Percentiles rank a stretch among this genome's conserved stretches.
Evolutionary conservation across 2,797 vertebrate species (phyloP).

Genomic region (Alcedo atthis): DNA sequence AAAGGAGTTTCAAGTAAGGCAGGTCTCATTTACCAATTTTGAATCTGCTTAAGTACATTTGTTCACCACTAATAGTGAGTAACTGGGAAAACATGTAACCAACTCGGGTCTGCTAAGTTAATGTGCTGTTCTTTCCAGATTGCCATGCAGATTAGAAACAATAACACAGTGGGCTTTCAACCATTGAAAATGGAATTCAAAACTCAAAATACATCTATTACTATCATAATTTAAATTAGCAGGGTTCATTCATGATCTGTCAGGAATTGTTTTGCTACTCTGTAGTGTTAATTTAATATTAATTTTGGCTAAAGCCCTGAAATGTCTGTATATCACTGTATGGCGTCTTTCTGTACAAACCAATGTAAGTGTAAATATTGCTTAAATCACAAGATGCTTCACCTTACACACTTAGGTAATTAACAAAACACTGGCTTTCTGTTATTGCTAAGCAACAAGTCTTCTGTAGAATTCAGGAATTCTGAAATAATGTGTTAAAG

Average conservation of each 20-base stretch:
- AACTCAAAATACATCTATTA: neutral
- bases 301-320: conserved; percentile 1
- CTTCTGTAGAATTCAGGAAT: conserved; percentile 6
- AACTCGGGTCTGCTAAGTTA: neutral
- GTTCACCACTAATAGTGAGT: neutral
- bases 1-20: neutral
- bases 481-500: neutral
- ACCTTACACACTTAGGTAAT: neutral
- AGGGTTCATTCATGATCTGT: neutral
- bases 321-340: neutral
- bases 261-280: neutral
- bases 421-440: neutral
- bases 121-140: neutral
- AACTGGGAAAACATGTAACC: neutral
- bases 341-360: neutral
- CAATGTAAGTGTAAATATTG: neutral
- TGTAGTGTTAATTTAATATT: neutral
- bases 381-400: neutral
- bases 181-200: neutral
- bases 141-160: neutral
- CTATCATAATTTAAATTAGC: neutral
- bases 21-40: neutral
- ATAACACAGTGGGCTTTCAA: neutral
- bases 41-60: neutral
- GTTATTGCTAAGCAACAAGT: neutral